phyloP scores from a whole-genome alignment of 2,888 invertebrate genomes.

The Oeneis ivallda region DNA sequence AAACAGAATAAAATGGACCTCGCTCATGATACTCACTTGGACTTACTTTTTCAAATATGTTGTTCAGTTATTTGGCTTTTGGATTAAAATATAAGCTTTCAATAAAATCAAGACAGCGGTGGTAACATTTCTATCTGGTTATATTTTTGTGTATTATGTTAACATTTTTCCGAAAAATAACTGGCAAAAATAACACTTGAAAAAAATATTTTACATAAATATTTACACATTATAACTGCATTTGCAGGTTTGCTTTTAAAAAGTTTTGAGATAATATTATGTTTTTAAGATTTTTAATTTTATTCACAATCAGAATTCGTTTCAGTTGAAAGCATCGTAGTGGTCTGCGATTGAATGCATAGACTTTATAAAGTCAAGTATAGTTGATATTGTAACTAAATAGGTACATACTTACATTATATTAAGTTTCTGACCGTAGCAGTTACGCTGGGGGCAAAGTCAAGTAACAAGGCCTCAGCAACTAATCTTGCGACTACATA shows the following conservation, averaged over 20 bases:
- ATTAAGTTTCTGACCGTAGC: constrained; percentile 5
- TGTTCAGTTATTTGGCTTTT: neutral
- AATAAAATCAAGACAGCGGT: too few species aligned
- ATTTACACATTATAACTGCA: too few species aligned
- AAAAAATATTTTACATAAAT: too few species aligned
- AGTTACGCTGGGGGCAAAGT: neutral
- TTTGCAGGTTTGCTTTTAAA: too few species aligned
- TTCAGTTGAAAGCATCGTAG: neutral
- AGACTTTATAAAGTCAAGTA: too few species aligned
- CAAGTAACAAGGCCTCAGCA: constrained; percentile 1
- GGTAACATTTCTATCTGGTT: too few species aligned
- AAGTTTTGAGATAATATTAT: too few species aligned
- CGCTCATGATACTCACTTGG: neutral
- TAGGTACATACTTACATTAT: neutral
- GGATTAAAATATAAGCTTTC: neutral
- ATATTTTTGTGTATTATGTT: too few species aligned
- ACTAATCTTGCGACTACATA: constrained; percentile 12
- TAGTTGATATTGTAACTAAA: neutral
- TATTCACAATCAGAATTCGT: too few species aligned
- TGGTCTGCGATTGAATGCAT: too few species aligned
- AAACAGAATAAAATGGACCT: constrained; percentile 5
- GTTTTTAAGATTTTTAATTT: neutral
- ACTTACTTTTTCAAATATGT: neutral
- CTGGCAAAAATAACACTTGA: too few species aligned
- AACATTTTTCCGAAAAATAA: too few species aligned